These are phyloP conservation scores for Periparus ater DNA, from an alignment of 2,797 vertebrate genomes.

Conservation along the genomic window DNA sequence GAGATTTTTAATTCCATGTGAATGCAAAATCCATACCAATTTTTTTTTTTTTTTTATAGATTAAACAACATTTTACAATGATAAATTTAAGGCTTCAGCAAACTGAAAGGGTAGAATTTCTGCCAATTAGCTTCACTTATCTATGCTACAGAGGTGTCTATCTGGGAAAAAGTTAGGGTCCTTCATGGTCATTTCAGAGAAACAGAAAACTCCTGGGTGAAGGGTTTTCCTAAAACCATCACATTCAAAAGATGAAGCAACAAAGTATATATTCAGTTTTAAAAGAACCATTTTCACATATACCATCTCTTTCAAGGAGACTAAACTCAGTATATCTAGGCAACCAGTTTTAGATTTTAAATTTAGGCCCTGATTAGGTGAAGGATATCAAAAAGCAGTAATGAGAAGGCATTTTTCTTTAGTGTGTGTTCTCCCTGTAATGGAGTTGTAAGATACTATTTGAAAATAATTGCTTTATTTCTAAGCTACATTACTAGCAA, in stretches of 20 bases:
- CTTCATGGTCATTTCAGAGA: background rate
- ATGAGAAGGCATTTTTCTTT: background rate
- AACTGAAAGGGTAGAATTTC: background rate
- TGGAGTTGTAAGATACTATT: background rate
- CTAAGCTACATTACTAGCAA: background rate
- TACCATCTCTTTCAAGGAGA: slow-evolving; percentile 19
- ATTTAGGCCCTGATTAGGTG: background rate
- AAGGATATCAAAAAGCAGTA: background rate
- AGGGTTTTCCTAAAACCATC: background rate
- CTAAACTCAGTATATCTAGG: slow-evolving; percentile 14
- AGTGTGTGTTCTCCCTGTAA: background rate
- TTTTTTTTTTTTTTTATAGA: background rate
- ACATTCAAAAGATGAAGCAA: background rate
- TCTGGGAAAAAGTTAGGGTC: background rate
- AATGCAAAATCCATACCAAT: background rate
- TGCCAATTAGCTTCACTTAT: background rate
- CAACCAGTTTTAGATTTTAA: slow-evolving; percentile 60
- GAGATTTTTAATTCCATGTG: background rate
- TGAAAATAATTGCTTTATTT: background rate
- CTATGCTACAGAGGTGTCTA: background rate
- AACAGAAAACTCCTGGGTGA: background rate
- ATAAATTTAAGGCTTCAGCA: background rate
- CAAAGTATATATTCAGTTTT: background rate
- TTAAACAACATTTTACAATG: background rate
- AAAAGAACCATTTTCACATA: slow-evolving; percentile 25